A percentile compares a stretch with the other conserved stretches of the same genome.
phyloP scores from a whole-genome alignment of 2,888 invertebrate genomes.

The Lasioglossum marginatum region DNA sequence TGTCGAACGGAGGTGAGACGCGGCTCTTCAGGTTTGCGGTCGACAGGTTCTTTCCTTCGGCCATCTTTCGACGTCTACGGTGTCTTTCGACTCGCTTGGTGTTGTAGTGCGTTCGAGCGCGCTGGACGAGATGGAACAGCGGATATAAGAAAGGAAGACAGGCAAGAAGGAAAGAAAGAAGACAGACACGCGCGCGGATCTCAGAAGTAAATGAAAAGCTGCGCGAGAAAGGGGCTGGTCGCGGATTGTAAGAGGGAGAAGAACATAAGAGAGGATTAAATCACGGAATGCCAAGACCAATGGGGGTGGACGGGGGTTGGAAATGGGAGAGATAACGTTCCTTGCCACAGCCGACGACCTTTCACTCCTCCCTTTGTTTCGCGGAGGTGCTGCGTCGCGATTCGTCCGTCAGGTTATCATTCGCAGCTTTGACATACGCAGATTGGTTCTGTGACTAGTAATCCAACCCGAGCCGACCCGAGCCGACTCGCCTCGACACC shows the following conservation, averaged over 20 bases:
- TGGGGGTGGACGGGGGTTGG: background rate
- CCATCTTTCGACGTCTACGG: background rate
- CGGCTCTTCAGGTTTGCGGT: background rate
- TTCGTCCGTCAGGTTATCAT: constrained; percentile 61
- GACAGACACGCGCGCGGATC: background rate
- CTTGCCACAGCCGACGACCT: constrained; percentile 40
- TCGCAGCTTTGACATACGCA: constrained; percentile 62
- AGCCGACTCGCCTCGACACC: constrained; percentile 21
- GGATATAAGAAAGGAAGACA: background rate
- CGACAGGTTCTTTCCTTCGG: constrained; percentile 3
- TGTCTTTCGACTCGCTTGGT: background rate
- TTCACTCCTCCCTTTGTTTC: constrained; percentile 55
- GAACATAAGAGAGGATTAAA: constrained; percentile 21
- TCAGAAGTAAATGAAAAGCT: constrained; percentile 4
- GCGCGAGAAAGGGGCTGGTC: background rate
- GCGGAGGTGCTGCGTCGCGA: constrained; percentile 37
- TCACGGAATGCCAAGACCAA: background rate
- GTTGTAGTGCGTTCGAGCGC: background rate
- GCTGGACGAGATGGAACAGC: background rate
- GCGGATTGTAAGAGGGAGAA: background rate
- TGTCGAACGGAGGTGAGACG: background rate
- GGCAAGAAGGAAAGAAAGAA: background rate
- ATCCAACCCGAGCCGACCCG: background rate
- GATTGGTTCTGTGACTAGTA: constrained; percentile 58
- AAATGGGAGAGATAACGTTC: constrained; percentile 42